Conservation (phyloP, 64 coral and sea anemone genomes). For the Pachyseris speciosa region DNA sequence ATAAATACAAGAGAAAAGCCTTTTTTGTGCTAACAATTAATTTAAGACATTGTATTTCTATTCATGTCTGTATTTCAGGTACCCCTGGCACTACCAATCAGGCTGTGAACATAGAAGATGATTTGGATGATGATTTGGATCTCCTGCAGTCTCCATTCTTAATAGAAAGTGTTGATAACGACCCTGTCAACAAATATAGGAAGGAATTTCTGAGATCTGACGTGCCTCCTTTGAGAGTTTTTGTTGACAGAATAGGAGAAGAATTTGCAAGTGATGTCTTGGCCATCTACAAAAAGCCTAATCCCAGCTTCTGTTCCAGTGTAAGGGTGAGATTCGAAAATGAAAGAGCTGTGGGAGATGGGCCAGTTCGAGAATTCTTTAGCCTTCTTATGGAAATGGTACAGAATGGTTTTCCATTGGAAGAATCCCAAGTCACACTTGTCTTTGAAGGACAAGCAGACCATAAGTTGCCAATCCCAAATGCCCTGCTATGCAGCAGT, state of each 20-base stretch:
- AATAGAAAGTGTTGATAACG: background rate
- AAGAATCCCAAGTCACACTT: background rate
- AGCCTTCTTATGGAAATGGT: conserved; percentile 26
- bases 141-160: background rate
- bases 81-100: no score
- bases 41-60: no score
- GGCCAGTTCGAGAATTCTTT: conserved; percentile 34
- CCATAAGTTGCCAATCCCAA: conserved; percentile 28
- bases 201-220: background rate
- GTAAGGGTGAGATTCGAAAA: conserved; percentile 34
- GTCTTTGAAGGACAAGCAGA: conserved; percentile 34
- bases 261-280: conserved; percentile 50
- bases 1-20: no score
- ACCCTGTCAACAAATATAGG: background rate
- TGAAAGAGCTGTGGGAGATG: conserved; percentile 40
- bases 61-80: no score
- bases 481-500: background rate
- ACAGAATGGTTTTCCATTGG: background rate
- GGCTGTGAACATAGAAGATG: no score
- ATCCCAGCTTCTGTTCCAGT: background rate
- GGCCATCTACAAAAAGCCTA: conserved; percentile 55
- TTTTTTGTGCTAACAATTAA: no score
- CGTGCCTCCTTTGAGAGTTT: conserved; percentile 10
- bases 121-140: background rate
- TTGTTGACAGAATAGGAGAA: background rate